phyloP scores from a whole-genome alignment of 2,888 invertebrate genomes.

The Ophioninae sp. region DNA sequence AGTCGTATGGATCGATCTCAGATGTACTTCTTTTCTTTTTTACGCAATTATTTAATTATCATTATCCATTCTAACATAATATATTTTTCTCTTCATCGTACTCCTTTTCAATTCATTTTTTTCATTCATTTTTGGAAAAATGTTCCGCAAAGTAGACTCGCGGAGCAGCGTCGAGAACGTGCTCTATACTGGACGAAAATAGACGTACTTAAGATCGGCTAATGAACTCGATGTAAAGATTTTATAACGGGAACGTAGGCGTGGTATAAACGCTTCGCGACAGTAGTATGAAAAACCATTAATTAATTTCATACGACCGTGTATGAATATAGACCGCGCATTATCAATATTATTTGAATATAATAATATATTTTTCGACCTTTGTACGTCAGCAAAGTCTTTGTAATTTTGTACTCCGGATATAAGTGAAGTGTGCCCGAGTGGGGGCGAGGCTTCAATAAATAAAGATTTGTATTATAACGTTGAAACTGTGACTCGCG shows the following conservation, averaged over 20 bases:
- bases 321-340: conserved; percentile 6
- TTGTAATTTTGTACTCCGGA: conserved; percentile 67
- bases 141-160: conserved; percentile 9
- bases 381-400: conserved; percentile 63
- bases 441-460: conserved; percentile 39
- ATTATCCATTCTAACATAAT: conserved; percentile 32
- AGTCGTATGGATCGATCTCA: conserved; percentile 47
- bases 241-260: neutral
- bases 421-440: conserved; percentile 56
- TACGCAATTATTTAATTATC: conserved; percentile 43
- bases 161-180: conserved; percentile 18
- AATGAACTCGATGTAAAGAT: conserved; percentile 10
- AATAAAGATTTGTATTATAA: conserved; percentile 68
- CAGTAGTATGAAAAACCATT: conserved; percentile 20
- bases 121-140: conserved; percentile 5
- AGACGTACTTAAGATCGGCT: conserved; percentile 53
- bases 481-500: conserved; percentile 35
- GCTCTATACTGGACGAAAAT: conserved; percentile 12
- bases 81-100: conserved; percentile 26
- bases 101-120: conserved; percentile 3
- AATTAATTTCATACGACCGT: conserved; percentile 52
- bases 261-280: neutral
- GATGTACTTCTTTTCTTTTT: conserved; percentile 34
- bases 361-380: conserved; percentile 71
- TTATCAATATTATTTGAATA: conserved; percentile 56